Evolutionary conservation across 2,888 invertebrate species (phyloP), one percentile per base, ranked within the genome.

Genomic region (Eilema sororculum): DNA sequence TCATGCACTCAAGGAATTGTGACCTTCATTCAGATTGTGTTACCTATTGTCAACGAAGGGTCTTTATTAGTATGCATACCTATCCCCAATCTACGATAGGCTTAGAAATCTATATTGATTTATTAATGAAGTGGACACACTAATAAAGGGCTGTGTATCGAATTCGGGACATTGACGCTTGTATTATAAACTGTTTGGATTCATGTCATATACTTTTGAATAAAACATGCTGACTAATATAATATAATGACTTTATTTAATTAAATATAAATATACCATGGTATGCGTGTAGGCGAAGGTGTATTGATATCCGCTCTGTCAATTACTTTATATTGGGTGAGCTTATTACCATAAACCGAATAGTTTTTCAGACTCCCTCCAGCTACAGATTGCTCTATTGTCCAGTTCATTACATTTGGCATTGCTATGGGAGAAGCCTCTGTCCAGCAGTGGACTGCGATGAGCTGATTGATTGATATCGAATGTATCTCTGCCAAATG

Each of bases 41-140:
- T 59, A 71, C 76, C 80, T 78, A 84, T 84, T 85, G 86, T 86
- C 72, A 76, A 69, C 64, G 66, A 72, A 81, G 80, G 80, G 81
- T 77, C 71, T 76, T 66, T 67, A 84, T 87, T 86, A 81, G 84
- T 87, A 87, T 87, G 84, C 88, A 83, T 80, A 73, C 82, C 78
- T 81, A 71, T 77, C 67, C 5, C 79, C 77, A n/a, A 68, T 78
- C 71, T 76, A 72, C 76, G 73, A 77, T 84, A 82, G 81, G 66
- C 74, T 74, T 69, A 69, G 77, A 81, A 81, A 85, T 85, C 78
- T 84, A 82, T 87, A 87, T 85, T 87, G 88, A 77, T 85, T n/a
- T 85, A 87, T 84, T 84, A 85, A 86, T 86, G 67, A 67, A 33
- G 61, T 24, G 33, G 22, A 5, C 41, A 72, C 25, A 74, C 37